A percentile compares a stretch with the other conserved stretches of the same genome.
Conservation (phyloP, 1,140 invertebrate genomes). For the Apis cerana region DNA sequence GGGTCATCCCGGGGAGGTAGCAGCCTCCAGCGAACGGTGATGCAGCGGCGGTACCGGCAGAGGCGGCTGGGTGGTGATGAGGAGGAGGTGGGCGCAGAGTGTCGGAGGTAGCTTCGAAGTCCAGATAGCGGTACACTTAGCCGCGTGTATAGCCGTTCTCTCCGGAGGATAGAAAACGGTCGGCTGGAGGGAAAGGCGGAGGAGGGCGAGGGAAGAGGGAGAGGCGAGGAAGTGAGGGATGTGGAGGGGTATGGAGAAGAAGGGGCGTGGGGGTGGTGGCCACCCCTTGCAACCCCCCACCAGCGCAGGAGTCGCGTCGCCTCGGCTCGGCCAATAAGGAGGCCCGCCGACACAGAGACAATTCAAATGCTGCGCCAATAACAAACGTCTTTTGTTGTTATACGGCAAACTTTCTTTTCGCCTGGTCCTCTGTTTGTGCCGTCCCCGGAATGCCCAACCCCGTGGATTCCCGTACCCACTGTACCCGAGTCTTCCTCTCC, state of each 20-base stretch:
- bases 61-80: background rate
- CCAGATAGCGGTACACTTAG: conserved; percentile 73
- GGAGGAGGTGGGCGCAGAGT: conserved; percentile 28
- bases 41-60: conserved; percentile 32
- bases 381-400: conserved; percentile 82
- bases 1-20: conserved; percentile 67
- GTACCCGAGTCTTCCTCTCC: conserved; percentile 25
- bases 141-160: conserved; percentile 71
- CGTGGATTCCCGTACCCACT: conserved; percentile 39
- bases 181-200: conserved; percentile 49
- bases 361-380: conserved; percentile 81
- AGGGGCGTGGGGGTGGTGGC: conserved; percentile 66
- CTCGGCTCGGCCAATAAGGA: conserved; percentile 79
- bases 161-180: conserved; percentile 61
- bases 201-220: background rate
- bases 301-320: conserved; percentile 74
- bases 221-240: conserved; percentile 28
- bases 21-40: conserved; percentile 59
- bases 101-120: conserved; percentile 63
- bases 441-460: conserved; percentile 63
- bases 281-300: conserved; percentile 74
- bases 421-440: conserved; percentile 70
- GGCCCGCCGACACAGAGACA: conserved; percentile 78
- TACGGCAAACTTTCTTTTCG: conserved; percentile 78
- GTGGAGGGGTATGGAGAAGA: conserved; percentile 38